Evolutionary conservation across 2,113 vertebrate genomes (phyloP).

Genomic region (Crotalus horridus): DNA sequence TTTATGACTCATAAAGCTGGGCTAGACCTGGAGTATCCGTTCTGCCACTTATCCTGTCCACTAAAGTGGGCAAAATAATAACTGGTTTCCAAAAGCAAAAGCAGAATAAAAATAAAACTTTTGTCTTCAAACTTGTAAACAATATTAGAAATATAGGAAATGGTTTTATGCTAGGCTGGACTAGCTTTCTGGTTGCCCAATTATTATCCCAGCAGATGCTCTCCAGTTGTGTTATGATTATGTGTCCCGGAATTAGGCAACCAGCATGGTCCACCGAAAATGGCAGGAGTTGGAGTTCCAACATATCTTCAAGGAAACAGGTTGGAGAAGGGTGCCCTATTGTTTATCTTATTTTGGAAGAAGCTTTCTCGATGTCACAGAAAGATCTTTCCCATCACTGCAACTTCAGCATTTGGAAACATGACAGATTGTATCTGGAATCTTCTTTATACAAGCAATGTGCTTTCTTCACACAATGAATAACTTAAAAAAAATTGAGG

Average conservation of each 20-base stretch:
- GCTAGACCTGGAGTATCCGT: slow-evolving; percentile 17
- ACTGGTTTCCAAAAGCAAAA: slow-evolving; percentile 23
- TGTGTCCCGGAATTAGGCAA: neutral
- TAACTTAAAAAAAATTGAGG: neutral
- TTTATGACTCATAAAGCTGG: slow-evolving; percentile 3
- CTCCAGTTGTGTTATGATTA: neutral
- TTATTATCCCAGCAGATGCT: neutral
- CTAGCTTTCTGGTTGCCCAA: neutral
- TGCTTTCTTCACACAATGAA: slow-evolving; percentile 8
- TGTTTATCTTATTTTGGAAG: neutral
- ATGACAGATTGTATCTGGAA: neutral
- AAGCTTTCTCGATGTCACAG: neutral
- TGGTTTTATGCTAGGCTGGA: neutral
- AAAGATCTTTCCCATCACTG: neutral
- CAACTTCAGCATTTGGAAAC: neutral
- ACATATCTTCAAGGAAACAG: neutral
- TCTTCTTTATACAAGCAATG: neutral
- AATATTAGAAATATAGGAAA: neutral
- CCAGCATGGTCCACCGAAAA: neutral
- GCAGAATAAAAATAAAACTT: neutral
- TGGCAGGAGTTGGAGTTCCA: neutral
- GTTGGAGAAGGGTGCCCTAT: neutral
- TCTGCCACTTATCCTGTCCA: slow-evolving; percentile 14
- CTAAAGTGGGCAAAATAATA: slow-evolving; percentile 13
- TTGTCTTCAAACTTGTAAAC: slow-evolving; percentile 4